Conservation (phyloP, 1,140 invertebrate species). For the Heliconius nattereri region DNA sequence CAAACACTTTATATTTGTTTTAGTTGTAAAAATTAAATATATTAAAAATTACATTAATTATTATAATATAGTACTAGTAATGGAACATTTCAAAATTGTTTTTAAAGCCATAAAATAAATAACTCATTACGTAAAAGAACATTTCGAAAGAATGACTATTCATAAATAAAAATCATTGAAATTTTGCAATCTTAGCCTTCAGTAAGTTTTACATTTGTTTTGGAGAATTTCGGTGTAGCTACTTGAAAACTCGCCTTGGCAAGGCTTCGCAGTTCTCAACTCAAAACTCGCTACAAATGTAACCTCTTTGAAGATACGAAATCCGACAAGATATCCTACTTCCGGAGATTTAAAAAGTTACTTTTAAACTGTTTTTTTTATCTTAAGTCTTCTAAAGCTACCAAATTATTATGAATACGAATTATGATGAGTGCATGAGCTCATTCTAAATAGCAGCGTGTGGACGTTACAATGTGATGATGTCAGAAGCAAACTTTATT, state of each 20-base stretch:
- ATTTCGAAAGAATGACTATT: background rate
- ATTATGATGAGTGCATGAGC: constrained; percentile 3
- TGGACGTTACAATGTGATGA: constrained; percentile 14
- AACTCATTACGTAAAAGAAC: background rate
- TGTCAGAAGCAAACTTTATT: constrained; percentile 4
- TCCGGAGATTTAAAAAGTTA: constrained; percentile 31
- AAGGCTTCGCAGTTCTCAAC: constrained; percentile 26
- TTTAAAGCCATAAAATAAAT: no score
- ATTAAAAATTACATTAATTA: no score
- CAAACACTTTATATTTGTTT: no score
- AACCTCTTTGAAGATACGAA: constrained; percentile 30
- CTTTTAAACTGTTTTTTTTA: constrained; percentile 9
- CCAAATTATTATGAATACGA: constrained; percentile 1
- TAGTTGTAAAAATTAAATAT: no score
- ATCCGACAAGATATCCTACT: constrained; percentile 29
- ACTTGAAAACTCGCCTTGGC: constrained; percentile 21
- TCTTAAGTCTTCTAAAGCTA: background rate
- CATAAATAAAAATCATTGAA: background rate
- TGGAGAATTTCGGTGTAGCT: constrained; percentile 26
- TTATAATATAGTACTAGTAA: no score
- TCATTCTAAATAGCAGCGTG: background rate
- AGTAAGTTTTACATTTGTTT: constrained; percentile 32
- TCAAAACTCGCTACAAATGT: constrained; percentile 36
- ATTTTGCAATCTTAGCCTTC: constrained; percentile 16
- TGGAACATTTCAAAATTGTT: no score